Percentiles rank a stretch among this genome's conserved stretches.
These are phyloP conservation scores for Hyla sarda DNA, from an alignment of 2,113 vertebrate genomes.

Conservation along the genomic window DNA sequence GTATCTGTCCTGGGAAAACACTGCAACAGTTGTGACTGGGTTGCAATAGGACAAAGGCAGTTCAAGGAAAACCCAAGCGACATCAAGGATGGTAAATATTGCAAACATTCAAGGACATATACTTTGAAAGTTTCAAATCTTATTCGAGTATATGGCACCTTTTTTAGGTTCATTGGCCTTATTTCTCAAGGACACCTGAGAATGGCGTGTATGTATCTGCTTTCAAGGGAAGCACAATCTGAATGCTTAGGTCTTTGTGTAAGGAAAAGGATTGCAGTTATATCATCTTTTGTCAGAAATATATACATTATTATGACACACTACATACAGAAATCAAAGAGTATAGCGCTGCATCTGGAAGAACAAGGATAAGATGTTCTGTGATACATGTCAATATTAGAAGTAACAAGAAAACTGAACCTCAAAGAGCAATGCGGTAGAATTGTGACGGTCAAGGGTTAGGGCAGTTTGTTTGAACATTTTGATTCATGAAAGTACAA, in stretches of 20 bases:
- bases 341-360: neutral
- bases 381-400: no score
- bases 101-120: constrained; percentile 63
- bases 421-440: neutral
- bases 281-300: neutral
- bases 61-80: constrained; percentile 39
- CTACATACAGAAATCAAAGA: neutral
- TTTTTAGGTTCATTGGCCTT: constrained; percentile 65
- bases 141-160: constrained; percentile 67
- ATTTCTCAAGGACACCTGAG: constrained; percentile 67
- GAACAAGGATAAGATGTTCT: neutral
- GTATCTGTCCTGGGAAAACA: constrained; percentile 38
- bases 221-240: neutral
- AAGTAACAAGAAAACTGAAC: no score
- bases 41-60: constrained; percentile 29
- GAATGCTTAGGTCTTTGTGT: neutral
- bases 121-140: constrained; percentile 68
- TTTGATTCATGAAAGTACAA: no score
- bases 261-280: constrained; percentile 35
- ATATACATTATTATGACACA: neutral
- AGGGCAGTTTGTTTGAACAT: neutral
- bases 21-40: constrained; percentile 3
- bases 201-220: neutral
- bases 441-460: neutral
- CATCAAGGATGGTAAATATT: constrained; percentile 14